Evolutionary conservation across 2,113 vertebrate species (phyloP).

Genomic region (Equus przewalskii): DNA sequence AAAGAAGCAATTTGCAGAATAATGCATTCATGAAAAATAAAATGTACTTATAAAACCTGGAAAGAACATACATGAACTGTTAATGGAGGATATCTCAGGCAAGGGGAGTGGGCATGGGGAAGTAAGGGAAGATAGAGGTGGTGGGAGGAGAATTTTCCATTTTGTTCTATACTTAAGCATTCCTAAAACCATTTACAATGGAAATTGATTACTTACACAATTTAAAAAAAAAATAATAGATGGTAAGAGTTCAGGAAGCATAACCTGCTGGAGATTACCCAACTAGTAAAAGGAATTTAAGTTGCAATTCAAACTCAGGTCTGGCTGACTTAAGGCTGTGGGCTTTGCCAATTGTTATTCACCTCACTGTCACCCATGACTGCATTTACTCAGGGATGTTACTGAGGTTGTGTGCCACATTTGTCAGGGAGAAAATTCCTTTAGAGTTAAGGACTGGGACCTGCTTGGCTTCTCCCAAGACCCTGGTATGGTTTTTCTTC

Average conservation of each 20-base stretch:
- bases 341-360: background rate
- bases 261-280: background rate
- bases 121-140: background rate
- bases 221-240: background rate
- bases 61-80: background rate
- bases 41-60: background rate
- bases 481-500: background rate
- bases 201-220: background rate
- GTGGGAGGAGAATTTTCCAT: background rate
- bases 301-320: background rate
- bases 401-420: background rate
- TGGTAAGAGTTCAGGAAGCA: background rate
- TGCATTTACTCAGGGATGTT: background rate
- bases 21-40: background rate
- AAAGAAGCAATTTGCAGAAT: background rate
- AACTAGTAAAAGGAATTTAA: background rate
- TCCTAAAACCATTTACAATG: background rate
- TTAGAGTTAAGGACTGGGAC: background rate
- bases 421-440: background rate
- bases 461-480: background rate
- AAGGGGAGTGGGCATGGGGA: background rate
- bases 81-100: background rate
- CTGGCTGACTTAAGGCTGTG: background rate
- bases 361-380: background rate
- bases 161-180: background rate